A percentile compares a stretch with the other conserved stretches of the same genome.
These are phyloP conservation scores for Gortyna flavago DNA, from an alignment of 2,888 invertebrate genomes.

Conservation along the genomic window DNA sequence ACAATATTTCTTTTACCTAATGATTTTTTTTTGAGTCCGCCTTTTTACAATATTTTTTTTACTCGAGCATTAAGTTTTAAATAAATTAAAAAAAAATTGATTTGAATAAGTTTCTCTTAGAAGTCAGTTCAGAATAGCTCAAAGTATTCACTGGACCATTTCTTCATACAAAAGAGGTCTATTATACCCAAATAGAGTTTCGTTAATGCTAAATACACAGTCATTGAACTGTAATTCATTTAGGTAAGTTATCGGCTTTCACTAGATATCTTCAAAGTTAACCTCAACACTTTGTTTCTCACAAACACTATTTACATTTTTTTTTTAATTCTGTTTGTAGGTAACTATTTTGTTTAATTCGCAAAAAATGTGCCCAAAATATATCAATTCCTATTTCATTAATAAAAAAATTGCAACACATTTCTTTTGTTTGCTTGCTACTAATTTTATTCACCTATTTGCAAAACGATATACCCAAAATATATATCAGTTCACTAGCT, in stretches of 20 bases:
- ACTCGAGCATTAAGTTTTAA: too few relatives aligned
- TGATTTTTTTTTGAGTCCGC: too few relatives aligned
- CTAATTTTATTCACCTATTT: background rate
- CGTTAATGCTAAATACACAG: conserved; percentile 11
- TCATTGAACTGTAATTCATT: conserved; percentile 28
- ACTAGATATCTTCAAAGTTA: conserved; percentile 8
- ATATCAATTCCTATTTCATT: background rate
- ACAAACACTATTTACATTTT: background rate
- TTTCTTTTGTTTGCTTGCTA: background rate
- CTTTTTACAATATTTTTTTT: too few relatives aligned
- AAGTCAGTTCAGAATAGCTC: conserved; percentile 6
- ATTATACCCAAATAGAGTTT: conserved; percentile 6
- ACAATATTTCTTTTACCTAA: background rate
- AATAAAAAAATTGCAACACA: background rate
- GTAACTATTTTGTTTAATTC: background rate
- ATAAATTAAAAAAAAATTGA: too few relatives aligned
- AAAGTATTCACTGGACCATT: conserved; percentile 30
- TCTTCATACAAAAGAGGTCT: background rate
- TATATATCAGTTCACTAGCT: background rate
- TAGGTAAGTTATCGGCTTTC: conserved; percentile 7
- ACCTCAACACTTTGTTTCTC: background rate
- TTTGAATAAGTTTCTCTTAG: background rate
- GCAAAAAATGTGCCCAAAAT: background rate
- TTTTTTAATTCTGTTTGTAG: background rate
- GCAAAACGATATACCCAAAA: background rate